A percentile compares a stretch with the other conserved stretches of the same genome.
phyloP scores from a whole-genome alignment of 2,797 vertebrate species.

The Loriculus beryllinus region DNA sequence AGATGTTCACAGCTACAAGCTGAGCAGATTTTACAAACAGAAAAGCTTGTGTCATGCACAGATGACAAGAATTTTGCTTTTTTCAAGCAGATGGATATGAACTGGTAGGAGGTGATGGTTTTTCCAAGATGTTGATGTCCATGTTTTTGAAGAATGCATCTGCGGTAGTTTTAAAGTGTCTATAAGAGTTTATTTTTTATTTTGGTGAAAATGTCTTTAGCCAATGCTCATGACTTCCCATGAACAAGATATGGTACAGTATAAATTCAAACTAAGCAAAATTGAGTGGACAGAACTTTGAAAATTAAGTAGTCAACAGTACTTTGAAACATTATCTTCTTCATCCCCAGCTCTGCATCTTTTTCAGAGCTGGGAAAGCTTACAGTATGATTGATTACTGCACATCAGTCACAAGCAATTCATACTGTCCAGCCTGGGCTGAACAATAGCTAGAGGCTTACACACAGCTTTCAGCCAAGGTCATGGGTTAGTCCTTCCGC shows the following conservation, averaged over 20 bases:
- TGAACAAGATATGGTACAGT: not conserved
- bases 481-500: slow-evolving; percentile 16
- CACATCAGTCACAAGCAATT: not conserved
- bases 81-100: not conserved
- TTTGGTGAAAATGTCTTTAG: not conserved
- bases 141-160: not conserved
- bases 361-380: not conserved
- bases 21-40: slow-evolving; percentile 31
- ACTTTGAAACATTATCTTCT: not conserved
- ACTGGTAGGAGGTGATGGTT: not conserved
- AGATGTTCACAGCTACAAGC: slow-evolving; percentile 2
- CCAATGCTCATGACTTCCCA: not conserved
- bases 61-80: not conserved
- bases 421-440: not conserved
- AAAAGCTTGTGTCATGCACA: not conserved
- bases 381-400: slow-evolving; percentile 3
- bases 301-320: not conserved
- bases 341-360: not conserved
- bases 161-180: not conserved
- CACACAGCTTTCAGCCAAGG: not conserved
- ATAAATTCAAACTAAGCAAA: not conserved
- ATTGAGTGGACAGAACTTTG: not conserved
- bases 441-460: slow-evolving; percentile 1
- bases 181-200: not conserved
- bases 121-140: not conserved